A percentile compares a stretch with the other conserved stretches of the same genome.
phyloP scores from a whole-genome alignment of 2,888 invertebrate genomes.

The Microplitis deprimator region DNA sequence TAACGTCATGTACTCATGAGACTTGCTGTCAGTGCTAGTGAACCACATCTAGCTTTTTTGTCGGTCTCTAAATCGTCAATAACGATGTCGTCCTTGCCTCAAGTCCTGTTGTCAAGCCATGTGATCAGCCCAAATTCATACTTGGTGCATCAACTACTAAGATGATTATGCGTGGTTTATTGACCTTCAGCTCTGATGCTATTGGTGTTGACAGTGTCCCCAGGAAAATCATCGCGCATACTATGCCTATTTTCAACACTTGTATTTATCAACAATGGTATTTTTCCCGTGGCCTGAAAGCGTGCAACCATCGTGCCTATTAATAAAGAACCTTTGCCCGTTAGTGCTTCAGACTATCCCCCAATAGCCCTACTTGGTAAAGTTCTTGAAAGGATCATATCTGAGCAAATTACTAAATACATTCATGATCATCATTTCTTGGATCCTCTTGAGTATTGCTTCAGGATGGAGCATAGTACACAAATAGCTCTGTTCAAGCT shows the following conservation, averaged over 20 bases:
- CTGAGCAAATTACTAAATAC: neutral
- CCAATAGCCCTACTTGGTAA: neutral
- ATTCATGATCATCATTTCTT: neutral
- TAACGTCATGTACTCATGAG: neutral
- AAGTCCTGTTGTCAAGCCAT: too few relatives aligned
- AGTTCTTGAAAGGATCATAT: neutral
- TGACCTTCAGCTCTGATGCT: too few relatives aligned
- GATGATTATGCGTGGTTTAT: too few relatives aligned
- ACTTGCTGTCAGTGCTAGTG: neutral
- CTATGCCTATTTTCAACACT: too few relatives aligned
- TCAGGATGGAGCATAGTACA: neutral
- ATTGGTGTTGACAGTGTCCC: too few relatives aligned
- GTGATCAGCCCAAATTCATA: too few relatives aligned
- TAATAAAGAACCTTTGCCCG: neutral
- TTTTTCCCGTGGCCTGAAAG: neutral
- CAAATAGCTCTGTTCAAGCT: slow-evolving; percentile 38
- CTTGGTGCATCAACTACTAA: too few relatives aligned
- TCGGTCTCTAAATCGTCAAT: neutral
- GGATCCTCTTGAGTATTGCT: neutral
- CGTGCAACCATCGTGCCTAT: neutral
- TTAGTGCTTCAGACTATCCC: neutral
- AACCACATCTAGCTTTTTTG: neutral
- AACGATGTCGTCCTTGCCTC: too few relatives aligned
- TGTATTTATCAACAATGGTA: too few relatives aligned
- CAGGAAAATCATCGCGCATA: too few relatives aligned